phyloP scores from a whole-genome alignment of 2,797 vertebrate species.

The Sebastes nivosus region DNA sequence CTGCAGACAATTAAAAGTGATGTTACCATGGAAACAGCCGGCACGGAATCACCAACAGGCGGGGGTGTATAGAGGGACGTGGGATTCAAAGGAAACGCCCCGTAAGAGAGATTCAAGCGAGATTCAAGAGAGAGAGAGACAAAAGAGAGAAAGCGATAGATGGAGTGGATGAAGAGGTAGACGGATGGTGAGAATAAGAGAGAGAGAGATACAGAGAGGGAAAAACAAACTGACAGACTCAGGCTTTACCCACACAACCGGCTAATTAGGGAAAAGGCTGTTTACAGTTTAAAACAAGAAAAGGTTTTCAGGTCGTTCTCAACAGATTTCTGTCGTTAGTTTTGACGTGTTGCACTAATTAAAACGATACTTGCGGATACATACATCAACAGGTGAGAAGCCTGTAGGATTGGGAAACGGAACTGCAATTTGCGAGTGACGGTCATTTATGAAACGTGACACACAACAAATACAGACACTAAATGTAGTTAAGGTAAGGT shows the following conservation, averaged over 20 bases:
- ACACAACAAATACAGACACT: neutral
- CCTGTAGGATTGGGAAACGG: neutral
- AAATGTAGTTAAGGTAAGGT: neutral
- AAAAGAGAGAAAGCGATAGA: neutral
- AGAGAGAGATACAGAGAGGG: neutral
- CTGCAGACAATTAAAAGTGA: conserved; percentile 62
- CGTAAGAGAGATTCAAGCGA: conserved; percentile 24
- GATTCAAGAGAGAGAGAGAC: neutral
- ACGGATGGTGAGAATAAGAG: neutral
- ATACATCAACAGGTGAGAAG: neutral
- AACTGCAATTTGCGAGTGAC: neutral
- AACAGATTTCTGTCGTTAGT: neutral
- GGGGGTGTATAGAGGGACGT: neutral
- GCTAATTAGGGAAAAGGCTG: neutral
- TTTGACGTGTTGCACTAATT: neutral
- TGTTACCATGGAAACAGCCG: conserved; percentile 76
- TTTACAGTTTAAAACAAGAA: neutral
- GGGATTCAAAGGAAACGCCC: conserved; percentile 34
- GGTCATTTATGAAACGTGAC: neutral
- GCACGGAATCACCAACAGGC: conserved; percentile 37
- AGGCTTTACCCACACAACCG: neutral
- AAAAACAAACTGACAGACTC: neutral
- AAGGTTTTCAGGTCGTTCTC: neutral
- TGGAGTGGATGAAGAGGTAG: neutral
- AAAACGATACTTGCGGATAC: neutral